A percentile compares a stretch with the other conserved stretches of the same genome.
phyloP scores from a whole-genome alignment of 2,113 vertebrate genomes.

The Prochilodus magdalenae region DNA sequence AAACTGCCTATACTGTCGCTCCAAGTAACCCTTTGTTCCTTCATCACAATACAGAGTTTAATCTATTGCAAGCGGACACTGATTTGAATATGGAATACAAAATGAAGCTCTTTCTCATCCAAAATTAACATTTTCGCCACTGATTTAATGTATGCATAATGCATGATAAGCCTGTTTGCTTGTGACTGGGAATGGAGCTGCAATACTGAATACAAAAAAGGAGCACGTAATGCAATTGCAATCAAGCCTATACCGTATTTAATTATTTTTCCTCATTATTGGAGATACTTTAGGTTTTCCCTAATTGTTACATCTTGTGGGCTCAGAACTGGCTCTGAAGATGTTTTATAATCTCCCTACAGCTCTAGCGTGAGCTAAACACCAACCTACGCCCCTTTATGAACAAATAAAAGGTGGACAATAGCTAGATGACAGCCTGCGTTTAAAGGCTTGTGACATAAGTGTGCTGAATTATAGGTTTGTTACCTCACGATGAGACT shows the following conservation, averaged over 20 bases:
- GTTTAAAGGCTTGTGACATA: slow-evolving; percentile 11
- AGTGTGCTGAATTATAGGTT: background rate
- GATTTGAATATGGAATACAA: slow-evolving; percentile 9
- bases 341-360: slow-evolving; percentile 9
- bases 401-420: background rate
- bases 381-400: background rate
- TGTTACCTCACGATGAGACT: background rate
- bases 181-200: background rate
- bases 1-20: too few relatives aligned
- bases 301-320: slow-evolving; percentile 8
- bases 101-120: slow-evolving; percentile 6
- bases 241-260: slow-evolving; percentile 9
- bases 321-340: background rate
- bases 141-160: slow-evolving; percentile 6
- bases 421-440: background rate
- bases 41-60: too few relatives aligned
- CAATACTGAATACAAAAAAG: background rate
- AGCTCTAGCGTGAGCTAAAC: slow-evolving; percentile 1
- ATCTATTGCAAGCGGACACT: background rate
- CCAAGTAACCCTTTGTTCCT: too few relatives aligned
- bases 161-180: background rate
- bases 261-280: background rate
- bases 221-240: background rate
- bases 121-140: background rate
- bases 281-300: background rate